Base-by-base conservation (phyloP, 2,888 invertebrate species). In the Pristionchus exspectatus region DNA sequence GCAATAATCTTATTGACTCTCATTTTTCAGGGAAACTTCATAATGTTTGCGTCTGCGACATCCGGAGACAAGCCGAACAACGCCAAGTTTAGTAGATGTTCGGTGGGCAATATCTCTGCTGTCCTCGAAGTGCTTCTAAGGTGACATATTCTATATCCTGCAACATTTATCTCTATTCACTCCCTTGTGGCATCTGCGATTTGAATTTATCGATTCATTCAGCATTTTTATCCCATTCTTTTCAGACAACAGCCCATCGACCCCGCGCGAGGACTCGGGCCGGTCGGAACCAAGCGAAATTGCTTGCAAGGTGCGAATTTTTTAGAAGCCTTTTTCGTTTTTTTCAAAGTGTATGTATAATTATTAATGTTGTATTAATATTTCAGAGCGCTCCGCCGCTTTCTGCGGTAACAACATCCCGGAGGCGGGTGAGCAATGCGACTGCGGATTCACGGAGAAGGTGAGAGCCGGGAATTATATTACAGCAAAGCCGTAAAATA, bases 381-480 rank as follows among this genome's bases (percentile, higher is more conserved):
- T 95, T 95, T 5, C 96, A 97, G 98, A 98, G 95, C 97, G 98
- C 30, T 97, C 98, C 95, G 97, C 97, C 90, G 98, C 99, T 54
- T 99, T 99, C 97, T 99, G 99, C 96, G 99, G 99, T 89, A 99
- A 99, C 96, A 98, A 98, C 96, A 98, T 99, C 94, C 98, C 98
- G 0, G 99, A 99, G 95, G 97, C 97, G 50, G 98, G 98, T 85
- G 99, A 99, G 96, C 98, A 99, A 96, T 99, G 99, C 95, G 99
- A 99, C 95, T 99, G 99, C 95, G 99, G 99, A 90, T 98, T 95
- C 91, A 93, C 87, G 18, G 87, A 88, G 74, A 88, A 74, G 87
- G 87, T 88, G 30, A 56, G 59, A 33, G 38, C 27, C 30, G 84
- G 84, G 4, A 7, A 24, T 10, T 7, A 14, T 21, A 24, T 21